These are phyloP conservation scores for Istiophorus platypterus DNA, from an alignment of 2,113 vertebrate species.

Conservation along the genomic window DNA sequence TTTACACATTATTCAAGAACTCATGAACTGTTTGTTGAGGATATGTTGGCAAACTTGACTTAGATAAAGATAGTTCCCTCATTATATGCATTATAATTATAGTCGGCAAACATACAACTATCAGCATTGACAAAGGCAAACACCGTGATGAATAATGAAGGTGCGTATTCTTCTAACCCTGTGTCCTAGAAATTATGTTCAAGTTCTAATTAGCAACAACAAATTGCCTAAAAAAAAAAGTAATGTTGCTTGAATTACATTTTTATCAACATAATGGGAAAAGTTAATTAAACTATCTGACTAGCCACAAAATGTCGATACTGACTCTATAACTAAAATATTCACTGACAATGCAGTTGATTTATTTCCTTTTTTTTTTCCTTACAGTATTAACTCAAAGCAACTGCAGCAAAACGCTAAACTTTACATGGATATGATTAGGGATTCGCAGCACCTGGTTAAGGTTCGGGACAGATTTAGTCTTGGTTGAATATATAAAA, in stretches of 20 bases:
- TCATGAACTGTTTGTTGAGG: neutral
- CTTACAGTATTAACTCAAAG: no score
- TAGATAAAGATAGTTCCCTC: neutral
- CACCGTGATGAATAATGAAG: neutral
- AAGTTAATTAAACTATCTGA: neutral
- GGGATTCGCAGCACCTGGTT: neutral
- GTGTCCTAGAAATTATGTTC: neutral
- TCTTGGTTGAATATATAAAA: neutral
- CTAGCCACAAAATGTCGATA: neutral
- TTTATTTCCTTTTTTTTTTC: no score
- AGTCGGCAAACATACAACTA: neutral
- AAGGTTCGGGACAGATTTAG: neutral
- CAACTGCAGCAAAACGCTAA: no score
- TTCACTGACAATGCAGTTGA: neutral
- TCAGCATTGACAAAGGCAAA: neutral
- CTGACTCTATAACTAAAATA: neutral
- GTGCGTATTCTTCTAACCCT: neutral
- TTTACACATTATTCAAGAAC: neutral
- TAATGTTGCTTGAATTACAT: no score
- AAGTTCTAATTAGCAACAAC: neutral
- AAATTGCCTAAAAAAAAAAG: no score
- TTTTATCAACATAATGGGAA: no score
- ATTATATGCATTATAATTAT: neutral
- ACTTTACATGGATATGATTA: neutral
- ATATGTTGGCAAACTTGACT: conserved; percentile 14